Base-by-base conservation (phyloP, 1,140 invertebrate species). In the Diplogasteroides magnus region DNA sequence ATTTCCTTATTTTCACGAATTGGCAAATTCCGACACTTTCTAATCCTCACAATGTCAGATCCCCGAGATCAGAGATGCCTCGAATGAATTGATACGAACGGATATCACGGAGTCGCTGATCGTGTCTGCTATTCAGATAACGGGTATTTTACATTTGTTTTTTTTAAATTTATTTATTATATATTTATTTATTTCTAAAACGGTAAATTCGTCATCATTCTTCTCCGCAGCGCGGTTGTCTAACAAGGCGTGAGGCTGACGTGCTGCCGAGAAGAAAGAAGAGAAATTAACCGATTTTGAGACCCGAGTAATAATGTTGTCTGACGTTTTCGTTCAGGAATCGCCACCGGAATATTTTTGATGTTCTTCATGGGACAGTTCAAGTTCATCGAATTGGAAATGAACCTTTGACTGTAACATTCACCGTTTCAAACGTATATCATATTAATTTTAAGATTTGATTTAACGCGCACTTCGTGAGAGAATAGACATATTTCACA, bases 1-100 rank as follows among this genome's bases (percentile, higher is more conserved):
- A n/a, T n/a, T n/a, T n/a, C n/a, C n/a, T n/a, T n/a, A n/a, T n/a
- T n/a, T n/a, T n/a, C n/a, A n/a, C n/a, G n/a, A n/a, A n/a, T 25
- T 74, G 73, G 73, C 59, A 31, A 31, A 6, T 15, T 31, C 27
- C 11, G 59, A n/a, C 25, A 6, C 11, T 3, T 28, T 23, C 19
- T 23, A 6, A 28, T n/a, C n/a, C 31, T 15, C 13, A n/a, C 3
- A 26, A 31, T 76, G 76, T 77, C 64, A 78, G 78, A 66, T 79
- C 25, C 78, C 78, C n/a, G 78, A 80, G 68, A 73, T 80, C 15
- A 77, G 78, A 25, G 78, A 80, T 13, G 62, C 64, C 0, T 72
- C 81, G 37, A 76, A 77, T 59, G 79, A 80, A 31, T 31, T 72
- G 1, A 69, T 80, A 31, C 73, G 69, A 14, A 48, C 58, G 25